phyloP scores from a whole-genome alignment of 2,797 vertebrate species.

The Sarcophilus harrisii region DNA sequence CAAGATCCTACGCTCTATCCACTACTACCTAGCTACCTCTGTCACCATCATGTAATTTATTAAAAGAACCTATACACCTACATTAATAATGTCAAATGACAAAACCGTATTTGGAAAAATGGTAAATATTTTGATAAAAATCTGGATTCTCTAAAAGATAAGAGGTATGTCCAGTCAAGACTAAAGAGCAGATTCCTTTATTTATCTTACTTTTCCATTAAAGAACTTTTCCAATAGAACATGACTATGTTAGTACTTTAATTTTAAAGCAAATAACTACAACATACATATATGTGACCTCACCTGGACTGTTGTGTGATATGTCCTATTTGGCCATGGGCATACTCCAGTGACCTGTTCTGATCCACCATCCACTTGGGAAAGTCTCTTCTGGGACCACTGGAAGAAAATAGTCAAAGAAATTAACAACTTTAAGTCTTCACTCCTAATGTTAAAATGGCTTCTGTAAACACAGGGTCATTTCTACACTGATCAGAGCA shows the following conservation, averaged over 20 bases:
- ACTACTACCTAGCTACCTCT: not conserved
- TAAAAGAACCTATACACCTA: not conserved
- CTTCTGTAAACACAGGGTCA: conserved; percentile 21
- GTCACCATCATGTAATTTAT: not conserved
- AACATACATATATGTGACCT: conserved; percentile 65
- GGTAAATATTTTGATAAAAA: conserved; percentile 49
- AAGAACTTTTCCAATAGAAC: conserved; percentile 32
- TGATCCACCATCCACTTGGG: conserved; percentile 66
- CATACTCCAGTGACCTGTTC: conserved; percentile 72
- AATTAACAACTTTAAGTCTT: conserved; percentile 25
- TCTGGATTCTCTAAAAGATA: conserved; percentile 5
- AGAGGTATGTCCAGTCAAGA: conserved; percentile 19
- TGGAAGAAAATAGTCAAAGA: conserved; percentile 61
- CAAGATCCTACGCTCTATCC: not conserved
- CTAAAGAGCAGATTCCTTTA: conserved; percentile 38
- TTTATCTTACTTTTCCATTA: conserved; percentile 58
- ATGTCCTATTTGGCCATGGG: conserved; percentile 81
- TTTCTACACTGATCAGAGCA: conserved; percentile 42
- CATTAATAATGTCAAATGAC: conserved; percentile 34
- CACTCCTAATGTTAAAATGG: conserved; percentile 10
- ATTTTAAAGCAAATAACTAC: not conserved
- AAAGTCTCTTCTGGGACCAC: conserved; percentile 74
- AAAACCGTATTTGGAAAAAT: conserved; percentile 39
- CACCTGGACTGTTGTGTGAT: conserved; percentile 89
- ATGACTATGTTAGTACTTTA: conserved; percentile 33